Evolutionary conservation across 2,797 vertebrate species (phyloP), one percentile per base, ranked within the genome.

Genomic region (Darevskia mixta): DNA sequence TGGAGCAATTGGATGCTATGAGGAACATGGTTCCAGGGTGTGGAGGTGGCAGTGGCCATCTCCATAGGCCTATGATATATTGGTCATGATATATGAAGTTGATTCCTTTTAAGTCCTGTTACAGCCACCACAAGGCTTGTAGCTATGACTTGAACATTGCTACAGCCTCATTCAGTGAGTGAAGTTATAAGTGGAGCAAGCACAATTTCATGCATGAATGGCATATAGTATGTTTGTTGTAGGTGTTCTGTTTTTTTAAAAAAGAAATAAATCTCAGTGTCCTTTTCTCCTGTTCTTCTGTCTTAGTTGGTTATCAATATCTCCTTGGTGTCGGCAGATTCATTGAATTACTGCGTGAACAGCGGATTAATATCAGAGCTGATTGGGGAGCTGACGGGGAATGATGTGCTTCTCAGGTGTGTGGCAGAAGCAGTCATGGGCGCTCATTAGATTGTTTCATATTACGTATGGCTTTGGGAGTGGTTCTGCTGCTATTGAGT

Each of bases 401-500:
- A 99, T 0, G 99, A 99, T 58, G 89, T 99, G 5, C 96, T 99
- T 58, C 96, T 98, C 97, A 98, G 99, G 99, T 99, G 94, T 67
- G 95, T 94, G 79, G 35, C 55, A 0, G 82, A 25, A 20, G 13
- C 3, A 23, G 61, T 23, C 18, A 6, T 29, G n/a, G 15, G 15
- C 1, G 6, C 27, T 5, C 8, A 41, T 69, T 32, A 15, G 20
- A 8, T 64, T 18, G 5, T 81, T 38, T 23, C 45, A 8, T 11
- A 32, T 15, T 23, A 1, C 2, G 27, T 6, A 3, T 2, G n/a
- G 29, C 29, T 17, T 32, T 79, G 11, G 13, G 7, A 3, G 0
- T n/a, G 9, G 29, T 35, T 18, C 43, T 83, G 20, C 27, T 83
- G 29, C 29, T 66, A 8, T 64, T 25, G 6, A 18, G 13, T 55